Evolutionary conservation across 1,140 invertebrate species (phyloP), one percentile per base, ranked within the genome.

Genomic region (fruit fly (Drosophila melanogaster)): DNA sequence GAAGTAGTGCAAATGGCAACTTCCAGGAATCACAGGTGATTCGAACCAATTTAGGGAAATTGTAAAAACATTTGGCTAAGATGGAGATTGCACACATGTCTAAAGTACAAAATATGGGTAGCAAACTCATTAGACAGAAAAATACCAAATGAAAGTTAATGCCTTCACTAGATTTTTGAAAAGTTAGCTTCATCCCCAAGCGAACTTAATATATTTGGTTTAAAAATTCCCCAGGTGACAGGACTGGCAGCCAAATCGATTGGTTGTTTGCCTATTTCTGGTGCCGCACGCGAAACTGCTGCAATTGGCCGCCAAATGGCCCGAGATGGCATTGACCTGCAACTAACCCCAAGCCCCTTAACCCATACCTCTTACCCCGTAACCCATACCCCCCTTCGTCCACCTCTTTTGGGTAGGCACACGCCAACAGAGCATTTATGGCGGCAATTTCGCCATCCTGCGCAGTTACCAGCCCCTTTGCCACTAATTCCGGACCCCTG

Each of bases 321-420:
- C 69, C 55, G 40, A 81, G 77, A 83, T 78, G 79, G 79, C 79
- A 83, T 83, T 83, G 79, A 83, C 79, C 79, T 83, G 80, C 77
- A 72, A 72, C 44, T n/a, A 40, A 51, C 26, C 46, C 33, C 51
- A 8, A 1, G 8, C 38, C 51, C 40, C 41, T 30, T 30, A 30
- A 30, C 26, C 26, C 26, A 30, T 30, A n/a, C 3, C 24, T 24
- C 24, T 24, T 24, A 6, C 26, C 26, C 26, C 26, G 5, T 8
- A 37, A 19, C 12, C 15, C 35, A 33, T 14, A 15, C 7, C 6
- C 67, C n/a, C n/a, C 19, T 22, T 2, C 19, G 19, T 19, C 12
- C 22, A 12, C 10, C 19, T 19, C 12, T 12, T 12, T 24, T 44
- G 33, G 47, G 57, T 14, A 47, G 22, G 46, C 58, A 73, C 81